Evolutionary conservation across 1,140 invertebrate genomes (phyloP), one percentile per base, ranked within the genome.

Genomic region (Helicoverpa armigera): DNA sequence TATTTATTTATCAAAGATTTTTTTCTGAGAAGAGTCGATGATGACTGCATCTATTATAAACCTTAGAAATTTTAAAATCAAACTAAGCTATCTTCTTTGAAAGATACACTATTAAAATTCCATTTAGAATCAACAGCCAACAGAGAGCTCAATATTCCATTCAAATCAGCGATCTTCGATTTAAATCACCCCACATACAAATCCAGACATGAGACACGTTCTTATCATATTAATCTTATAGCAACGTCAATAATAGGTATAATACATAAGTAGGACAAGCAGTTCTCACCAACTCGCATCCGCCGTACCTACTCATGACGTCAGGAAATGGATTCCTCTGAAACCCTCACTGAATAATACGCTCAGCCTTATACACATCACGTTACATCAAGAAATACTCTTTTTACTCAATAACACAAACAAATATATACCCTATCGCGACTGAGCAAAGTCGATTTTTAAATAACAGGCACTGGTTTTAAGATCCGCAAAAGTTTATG

Each of bases 321-420:
- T 50, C 81, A 78, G 81, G 77, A 79, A 82, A 82, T 82, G 77
- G 81, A 79, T 79, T 75, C 73, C 56, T 29, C 58, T 67, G 81
- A 82, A 82, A 79, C 77, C 77, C 65, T 67, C 81, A 60, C 53
- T 78, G 65, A 75, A 79, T 78, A 82, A 82, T 79, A 70, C 72
- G 63, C 58, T 67, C 65, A 70, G 43, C 72, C 70, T 76, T 75
- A 75, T 75, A 82, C 81, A 79, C 77, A 67, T 75, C 70, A 12
- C 43, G 48, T 61, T 76, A 67, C 58, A 79, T 74, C 72, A 82
- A 82, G 72, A 54, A 58, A 65, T 74, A 65, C 56, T 79, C 67
- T 79, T 79, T 70, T 70, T 56, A 60, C 12, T n/a, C 13, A 48
- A 2, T 1, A 60, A 56, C 18, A 29, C 48, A 60, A 50, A 1